Evolutionary conservation across 2,888 invertebrate species (phyloP).

Genomic region (Patella depressa): DNA sequence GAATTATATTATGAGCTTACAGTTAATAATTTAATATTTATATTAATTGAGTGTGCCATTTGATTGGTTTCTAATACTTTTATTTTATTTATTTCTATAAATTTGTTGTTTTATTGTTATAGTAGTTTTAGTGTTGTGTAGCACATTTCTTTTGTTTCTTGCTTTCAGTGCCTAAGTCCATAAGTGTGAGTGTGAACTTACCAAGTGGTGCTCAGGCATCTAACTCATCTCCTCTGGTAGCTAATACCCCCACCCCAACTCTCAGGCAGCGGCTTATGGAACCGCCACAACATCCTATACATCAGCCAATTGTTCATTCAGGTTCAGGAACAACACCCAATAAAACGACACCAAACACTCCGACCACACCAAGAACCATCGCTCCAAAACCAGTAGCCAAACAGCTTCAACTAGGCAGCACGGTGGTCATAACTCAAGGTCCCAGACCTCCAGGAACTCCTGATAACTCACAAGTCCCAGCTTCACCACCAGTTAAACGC

Average conservation of each 20-base stretch:
- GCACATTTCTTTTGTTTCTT: slow-evolving; percentile 46
- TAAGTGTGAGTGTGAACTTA: slow-evolving; percentile 50
- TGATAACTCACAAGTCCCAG: background rate
- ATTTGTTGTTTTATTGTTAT: background rate
- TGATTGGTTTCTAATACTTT: too few species aligned
- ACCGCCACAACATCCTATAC: slow-evolving; percentile 50
- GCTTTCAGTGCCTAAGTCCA: slow-evolving; percentile 60
- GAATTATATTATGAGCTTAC: too few species aligned
- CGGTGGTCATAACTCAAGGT: background rate
- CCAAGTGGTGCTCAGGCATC: slow-evolving; percentile 45
- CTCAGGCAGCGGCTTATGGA: slow-evolving; percentile 60
- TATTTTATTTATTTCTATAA: too few species aligned
- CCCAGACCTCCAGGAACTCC: slow-evolving; percentile 6
- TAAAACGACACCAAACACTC: slow-evolving; percentile 24
- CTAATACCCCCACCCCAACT: slow-evolving; percentile 53
- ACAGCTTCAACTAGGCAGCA: background rate
- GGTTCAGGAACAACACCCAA: slow-evolving; percentile 37
- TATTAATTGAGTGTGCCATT: too few species aligned
- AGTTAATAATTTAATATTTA: too few species aligned
- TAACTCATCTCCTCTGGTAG: slow-evolving; percentile 36
- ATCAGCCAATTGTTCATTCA: slow-evolving; percentile 41
- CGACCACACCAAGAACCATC: slow-evolving; percentile 10
- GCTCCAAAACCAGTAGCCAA: slow-evolving; percentile 14
- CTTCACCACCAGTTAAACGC: slow-evolving; percentile 12
- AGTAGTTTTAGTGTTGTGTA: slow-evolving; percentile 29